Evolutionary conservation across 2,797 vertebrate species (phyloP).

Genomic region (Balearica regulorum): DNA sequence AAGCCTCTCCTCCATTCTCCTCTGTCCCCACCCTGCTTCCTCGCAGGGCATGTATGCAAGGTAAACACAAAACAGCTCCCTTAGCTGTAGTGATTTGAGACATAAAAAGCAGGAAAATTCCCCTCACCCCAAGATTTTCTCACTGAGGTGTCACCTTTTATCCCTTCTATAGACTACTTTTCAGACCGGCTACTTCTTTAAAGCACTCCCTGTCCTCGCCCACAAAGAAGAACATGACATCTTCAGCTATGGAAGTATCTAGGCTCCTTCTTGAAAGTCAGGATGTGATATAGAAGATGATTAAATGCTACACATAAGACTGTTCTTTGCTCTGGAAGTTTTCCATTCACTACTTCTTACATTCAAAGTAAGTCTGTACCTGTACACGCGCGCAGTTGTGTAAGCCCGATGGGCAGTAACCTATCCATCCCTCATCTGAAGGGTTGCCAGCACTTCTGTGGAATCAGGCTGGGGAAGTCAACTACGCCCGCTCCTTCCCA

Average conservation of each 20-base stretch:
- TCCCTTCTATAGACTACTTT: neutral
- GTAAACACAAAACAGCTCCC: neutral
- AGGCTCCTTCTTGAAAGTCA: neutral
- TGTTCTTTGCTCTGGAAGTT: neutral
- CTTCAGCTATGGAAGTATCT: neutral
- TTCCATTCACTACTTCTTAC: neutral
- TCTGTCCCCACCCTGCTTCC: neutral
- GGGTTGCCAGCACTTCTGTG: neutral
- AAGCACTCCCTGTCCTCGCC: neutral
- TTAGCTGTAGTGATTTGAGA: neutral
- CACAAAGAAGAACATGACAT: neutral
- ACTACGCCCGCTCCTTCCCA: neutral
- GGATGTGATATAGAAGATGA: neutral
- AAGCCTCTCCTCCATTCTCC: neutral
- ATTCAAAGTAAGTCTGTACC: neutral
- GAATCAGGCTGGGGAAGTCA: neutral
- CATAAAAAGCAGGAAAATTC: neutral
- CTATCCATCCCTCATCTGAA: accelerated
- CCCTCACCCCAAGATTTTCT: neutral
- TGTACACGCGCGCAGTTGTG: accelerated
- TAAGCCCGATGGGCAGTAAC: neutral
- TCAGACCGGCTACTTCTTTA: neutral
- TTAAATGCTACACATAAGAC: neutral
- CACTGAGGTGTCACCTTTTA: neutral
- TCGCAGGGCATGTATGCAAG: neutral